A percentile compares a stretch with the other conserved stretches of the same genome.
Conservation (phyloP, 2,113 vertebrate genomes). For the Delphinapterus leucas region DNA sequence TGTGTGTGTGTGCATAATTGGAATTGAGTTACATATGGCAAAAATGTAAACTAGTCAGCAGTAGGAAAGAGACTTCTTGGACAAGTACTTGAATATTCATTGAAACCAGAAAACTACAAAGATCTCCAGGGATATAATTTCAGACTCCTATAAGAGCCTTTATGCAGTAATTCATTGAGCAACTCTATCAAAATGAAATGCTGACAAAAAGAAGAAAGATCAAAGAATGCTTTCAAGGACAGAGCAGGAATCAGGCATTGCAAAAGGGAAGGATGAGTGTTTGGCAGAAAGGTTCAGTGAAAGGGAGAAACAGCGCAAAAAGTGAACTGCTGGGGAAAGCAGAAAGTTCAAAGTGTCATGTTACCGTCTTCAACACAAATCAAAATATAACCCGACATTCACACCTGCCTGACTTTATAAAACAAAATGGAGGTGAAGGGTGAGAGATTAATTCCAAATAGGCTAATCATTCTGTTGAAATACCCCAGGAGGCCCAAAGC, state of each 20-base stretch:
- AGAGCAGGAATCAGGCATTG: conserved; percentile 43
- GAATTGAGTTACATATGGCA: conserved; percentile 32
- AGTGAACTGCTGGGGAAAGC: conserved; percentile 36
- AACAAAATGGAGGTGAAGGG: conserved; percentile 7
- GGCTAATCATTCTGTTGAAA: conserved; percentile 33
- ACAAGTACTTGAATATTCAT: conserved; percentile 65
- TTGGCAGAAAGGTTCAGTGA: conserved; percentile 59
- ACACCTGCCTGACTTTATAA: conserved; percentile 34
- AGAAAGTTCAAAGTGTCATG: conserved; percentile 62
- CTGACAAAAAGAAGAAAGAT: conserved; percentile 65
- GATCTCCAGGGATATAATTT: conserved; percentile 62
- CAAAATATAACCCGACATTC: conserved; percentile 42
- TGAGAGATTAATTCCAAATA: conserved; percentile 43
- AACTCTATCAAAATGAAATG: conserved; percentile 67
- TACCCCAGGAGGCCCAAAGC: background rate
- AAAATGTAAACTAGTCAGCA: conserved; percentile 41
- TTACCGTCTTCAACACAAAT: conserved; percentile 38
- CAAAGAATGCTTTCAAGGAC: conserved; percentile 68
- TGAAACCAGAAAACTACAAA: conserved; percentile 50
- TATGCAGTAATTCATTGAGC: conserved; percentile 59
- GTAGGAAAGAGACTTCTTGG: conserved; percentile 41
- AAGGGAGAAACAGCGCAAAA: conserved; percentile 28
- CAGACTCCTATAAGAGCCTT: conserved; percentile 59
- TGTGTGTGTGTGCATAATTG: background rate
- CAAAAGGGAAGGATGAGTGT: conserved; percentile 39